Evolutionary conservation across 2,888 invertebrate genomes (phyloP).

Genomic region (Tethea ocularis): DNA sequence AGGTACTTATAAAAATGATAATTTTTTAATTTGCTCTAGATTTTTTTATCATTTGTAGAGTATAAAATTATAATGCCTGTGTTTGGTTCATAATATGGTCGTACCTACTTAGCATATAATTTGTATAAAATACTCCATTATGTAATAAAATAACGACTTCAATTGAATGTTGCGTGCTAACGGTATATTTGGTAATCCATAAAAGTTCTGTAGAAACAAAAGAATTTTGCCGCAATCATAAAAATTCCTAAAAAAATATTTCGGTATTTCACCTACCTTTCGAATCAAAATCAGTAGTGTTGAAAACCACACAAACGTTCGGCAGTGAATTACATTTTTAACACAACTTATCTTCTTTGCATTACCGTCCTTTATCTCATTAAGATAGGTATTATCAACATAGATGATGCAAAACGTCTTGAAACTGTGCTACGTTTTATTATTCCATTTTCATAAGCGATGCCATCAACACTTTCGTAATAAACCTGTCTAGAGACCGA

Average conservation of each 20-base stretch:
- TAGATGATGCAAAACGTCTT: neutral
- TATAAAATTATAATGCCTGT: neutral
- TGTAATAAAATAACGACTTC: neutral
- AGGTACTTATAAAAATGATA: neutral
- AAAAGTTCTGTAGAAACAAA: neutral
- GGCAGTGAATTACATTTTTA: neutral
- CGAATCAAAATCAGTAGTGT: neutral
- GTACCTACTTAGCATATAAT: neutral
- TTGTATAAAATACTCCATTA: neutral
- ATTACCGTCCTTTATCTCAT: neutral
- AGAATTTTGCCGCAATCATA: conserved; percentile 3
- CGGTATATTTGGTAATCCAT: neutral
- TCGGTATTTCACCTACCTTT: neutral
- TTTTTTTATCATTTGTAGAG: neutral
- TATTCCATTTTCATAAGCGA: conserved; percentile 53
- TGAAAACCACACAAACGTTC: neutral
- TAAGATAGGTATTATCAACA: neutral
- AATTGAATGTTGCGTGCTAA: neutral
- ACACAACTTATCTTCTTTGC: neutral
- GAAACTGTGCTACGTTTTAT: neutral
- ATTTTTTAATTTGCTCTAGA: neutral
- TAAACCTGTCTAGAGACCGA: conserved; percentile 71
- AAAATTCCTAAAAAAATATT: neutral
- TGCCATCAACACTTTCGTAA: conserved; percentile 64
- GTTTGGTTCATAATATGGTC: neutral